Evolutionary conservation across 30 jellyfish, hydroid and myxozoan species (phyloP).

Genomic region (Hydractinia symbiolongicarpus): DNA sequence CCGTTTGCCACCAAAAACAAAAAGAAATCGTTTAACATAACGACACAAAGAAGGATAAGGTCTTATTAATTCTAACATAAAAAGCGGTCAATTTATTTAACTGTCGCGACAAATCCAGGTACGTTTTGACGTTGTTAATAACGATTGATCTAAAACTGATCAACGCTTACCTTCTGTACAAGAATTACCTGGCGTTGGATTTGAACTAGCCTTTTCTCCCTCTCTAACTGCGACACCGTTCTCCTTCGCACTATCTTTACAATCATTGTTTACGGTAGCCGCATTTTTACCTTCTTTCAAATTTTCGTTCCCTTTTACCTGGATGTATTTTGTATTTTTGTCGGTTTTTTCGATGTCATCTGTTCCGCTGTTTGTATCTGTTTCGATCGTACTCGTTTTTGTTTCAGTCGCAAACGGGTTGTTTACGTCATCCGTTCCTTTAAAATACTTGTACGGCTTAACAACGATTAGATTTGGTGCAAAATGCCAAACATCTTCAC

Average conservation of each 20-base stretch:
- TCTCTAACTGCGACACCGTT: not conserved
- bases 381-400: not conserved
- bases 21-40: too few relatives aligned
- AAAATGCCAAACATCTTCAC: constrained; percentile 95
- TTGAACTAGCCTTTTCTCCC: not conserved
- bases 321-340: not conserved
- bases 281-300: not conserved
- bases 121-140: too few relatives aligned
- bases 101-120: too few relatives aligned
- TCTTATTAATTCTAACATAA: too few relatives aligned
- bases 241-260: not conserved
- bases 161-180: too few relatives aligned
- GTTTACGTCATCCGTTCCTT: constrained; percentile 79
- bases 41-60: too few relatives aligned
- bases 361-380: constrained; percentile 19
- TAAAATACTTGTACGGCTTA: constrained; percentile 77
- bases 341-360: constrained; percentile 11
- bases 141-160: not conserved
- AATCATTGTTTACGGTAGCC: constrained; percentile 8
- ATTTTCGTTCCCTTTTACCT: not conserved
- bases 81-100: too few relatives aligned
- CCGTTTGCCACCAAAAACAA: too few relatives aligned
- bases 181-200: too few relatives aligned
- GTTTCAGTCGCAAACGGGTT: constrained; percentile 41
- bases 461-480: constrained; percentile 92